Evolutionary conservation across 2,797 vertebrate genomes (phyloP).

Genomic region (Salmo trutta): DNA sequence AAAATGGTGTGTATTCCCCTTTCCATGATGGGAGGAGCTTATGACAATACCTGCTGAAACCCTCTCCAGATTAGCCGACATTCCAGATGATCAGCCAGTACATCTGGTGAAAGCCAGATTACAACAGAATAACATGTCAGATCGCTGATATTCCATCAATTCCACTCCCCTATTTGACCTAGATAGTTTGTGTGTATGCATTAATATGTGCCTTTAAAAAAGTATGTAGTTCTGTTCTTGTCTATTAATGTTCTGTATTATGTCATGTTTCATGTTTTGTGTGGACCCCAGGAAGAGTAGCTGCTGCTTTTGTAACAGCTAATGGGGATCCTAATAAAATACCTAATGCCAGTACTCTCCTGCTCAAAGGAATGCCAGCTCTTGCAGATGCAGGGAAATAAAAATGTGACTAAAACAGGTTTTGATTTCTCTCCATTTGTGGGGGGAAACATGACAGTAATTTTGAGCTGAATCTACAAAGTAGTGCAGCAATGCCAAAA

Average conservation of each 20-base stretch:
- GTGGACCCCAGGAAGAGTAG: too few species aligned
- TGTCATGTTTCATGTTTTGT: too few species aligned
- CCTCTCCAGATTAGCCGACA: conserved; percentile 66
- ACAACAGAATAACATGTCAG: conserved; percentile 60
- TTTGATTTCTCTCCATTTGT: not conserved
- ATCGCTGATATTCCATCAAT: conserved; percentile 38
- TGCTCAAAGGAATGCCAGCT: not conserved
- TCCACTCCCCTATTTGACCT: too few species aligned
- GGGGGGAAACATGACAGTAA: not conserved
- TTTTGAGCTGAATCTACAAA: not conserved
- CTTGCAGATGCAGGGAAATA: not conserved
- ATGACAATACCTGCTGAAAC: conserved; percentile 64
- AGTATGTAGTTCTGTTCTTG: too few species aligned
- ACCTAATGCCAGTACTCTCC: not conserved
- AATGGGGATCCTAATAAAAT: too few species aligned
- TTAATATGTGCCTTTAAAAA: too few species aligned
- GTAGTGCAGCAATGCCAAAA: not conserved
- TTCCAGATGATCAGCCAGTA: conserved; percentile 62
- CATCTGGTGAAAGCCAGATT: conserved; percentile 71
- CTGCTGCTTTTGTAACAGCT: too few species aligned
- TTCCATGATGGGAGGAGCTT: conserved; percentile 34
- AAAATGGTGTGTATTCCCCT: not conserved
- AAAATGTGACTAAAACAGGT: not conserved
- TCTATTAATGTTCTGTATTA: too few species aligned
- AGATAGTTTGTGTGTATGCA: too few species aligned